These are phyloP conservation scores for Chloroceryle amazona DNA, from an alignment of 2,797 vertebrate species.

Conservation along the genomic window DNA sequence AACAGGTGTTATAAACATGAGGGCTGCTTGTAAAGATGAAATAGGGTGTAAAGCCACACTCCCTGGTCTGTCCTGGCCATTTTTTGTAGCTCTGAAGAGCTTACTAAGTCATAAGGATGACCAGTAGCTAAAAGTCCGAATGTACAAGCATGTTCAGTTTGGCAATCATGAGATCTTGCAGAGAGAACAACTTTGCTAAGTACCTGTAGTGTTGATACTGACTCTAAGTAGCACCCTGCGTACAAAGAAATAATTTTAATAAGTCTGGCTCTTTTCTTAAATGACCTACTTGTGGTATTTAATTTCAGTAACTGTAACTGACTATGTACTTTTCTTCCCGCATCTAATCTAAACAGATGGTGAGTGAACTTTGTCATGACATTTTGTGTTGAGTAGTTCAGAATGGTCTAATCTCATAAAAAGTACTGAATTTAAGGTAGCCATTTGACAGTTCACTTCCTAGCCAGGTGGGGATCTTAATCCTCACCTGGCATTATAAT, in stretches of 20 bases:
- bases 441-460: conserved; percentile 35
- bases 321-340: conserved; percentile 83
- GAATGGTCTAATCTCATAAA: conserved; percentile 79
- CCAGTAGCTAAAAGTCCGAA: background rate
- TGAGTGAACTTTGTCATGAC: conserved; percentile 79
- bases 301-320: conserved; percentile 65
- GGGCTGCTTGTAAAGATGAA: background rate
- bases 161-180: background rate
- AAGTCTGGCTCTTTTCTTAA: background rate
- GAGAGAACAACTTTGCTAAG: background rate
- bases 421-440: conserved; percentile 64
- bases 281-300: conserved; percentile 6
- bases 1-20: background rate
- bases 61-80: background rate
- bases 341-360: conserved; percentile 85
- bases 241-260: background rate
- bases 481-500: background rate
- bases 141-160: background rate
- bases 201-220: background rate
- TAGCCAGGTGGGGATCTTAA: conserved; percentile 13
- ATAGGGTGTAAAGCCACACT: background rate
- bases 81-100: background rate
- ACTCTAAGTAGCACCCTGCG: background rate
- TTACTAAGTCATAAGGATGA: background rate
- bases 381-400: conserved; percentile 63